phyloP scores from a whole-genome alignment of 1,140 invertebrate species.

The Eupristina koningsbergeri region DNA sequence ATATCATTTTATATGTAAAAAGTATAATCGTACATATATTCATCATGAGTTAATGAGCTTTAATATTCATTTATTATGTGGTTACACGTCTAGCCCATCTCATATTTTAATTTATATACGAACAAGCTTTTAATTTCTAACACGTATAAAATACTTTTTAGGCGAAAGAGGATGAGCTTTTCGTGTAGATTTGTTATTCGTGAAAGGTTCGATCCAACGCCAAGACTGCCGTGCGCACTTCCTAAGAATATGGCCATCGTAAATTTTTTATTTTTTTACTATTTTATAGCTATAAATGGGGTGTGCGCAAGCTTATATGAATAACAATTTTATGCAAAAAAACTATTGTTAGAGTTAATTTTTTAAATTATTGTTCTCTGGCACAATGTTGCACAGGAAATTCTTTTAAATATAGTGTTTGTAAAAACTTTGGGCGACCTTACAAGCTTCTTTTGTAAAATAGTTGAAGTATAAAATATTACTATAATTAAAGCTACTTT shows the following conservation, averaged over 20 bases:
- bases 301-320: background rate
- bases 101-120: conserved; percentile 37
- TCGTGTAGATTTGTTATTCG: conserved; percentile 23
- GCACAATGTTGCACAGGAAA: background rate
- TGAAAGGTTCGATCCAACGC: conserved; percentile 34
- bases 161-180: background rate
- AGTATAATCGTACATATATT: conserved; percentile 31
- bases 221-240: background rate
- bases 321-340: background rate
- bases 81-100: conserved; percentile 26
- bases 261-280: conserved; percentile 33
- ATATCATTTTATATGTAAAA: background rate
- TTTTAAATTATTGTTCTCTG: background rate
- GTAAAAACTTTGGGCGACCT: background rate
- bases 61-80: conserved; percentile 37
- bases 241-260: conserved; percentile 31
- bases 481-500: no score
- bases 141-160: conserved; percentile 28
- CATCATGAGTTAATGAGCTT: conserved; percentile 17
- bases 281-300: conserved; percentile 18
- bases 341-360: background rate
- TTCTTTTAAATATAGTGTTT: background rate
- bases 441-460: background rate
- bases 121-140: conserved; percentile 40
- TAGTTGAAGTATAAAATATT: no score